Conservation (phyloP, 2,888 invertebrate species). For the Sinhomidia bicolor region DNA sequence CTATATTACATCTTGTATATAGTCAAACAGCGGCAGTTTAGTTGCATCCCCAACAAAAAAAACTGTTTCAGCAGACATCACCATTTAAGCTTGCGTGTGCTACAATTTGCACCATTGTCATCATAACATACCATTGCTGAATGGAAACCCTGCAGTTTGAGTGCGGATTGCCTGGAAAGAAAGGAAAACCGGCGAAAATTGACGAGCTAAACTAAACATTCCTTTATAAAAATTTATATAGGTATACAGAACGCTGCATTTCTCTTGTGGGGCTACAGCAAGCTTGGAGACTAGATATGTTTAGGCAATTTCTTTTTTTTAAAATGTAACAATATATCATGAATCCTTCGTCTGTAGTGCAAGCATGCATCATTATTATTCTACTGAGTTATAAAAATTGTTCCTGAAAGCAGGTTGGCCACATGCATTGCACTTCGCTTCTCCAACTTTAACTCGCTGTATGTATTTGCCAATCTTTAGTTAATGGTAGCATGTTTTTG, state of each 20-base stretch:
- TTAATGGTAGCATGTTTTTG: neutral
- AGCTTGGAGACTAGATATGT: neutral
- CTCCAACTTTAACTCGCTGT: neutral
- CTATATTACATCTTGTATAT: neutral
- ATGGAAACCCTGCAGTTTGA: slow-evolving; percentile 18
- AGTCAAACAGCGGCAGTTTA: neutral
- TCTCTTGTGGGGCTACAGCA: neutral
- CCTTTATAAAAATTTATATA: neutral
- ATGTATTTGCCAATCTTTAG: neutral
- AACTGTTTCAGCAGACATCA: neutral
- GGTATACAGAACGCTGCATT: slow-evolving; percentile 45
- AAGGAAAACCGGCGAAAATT: slow-evolving; percentile 28
- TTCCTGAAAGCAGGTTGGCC: too few relatives aligned
- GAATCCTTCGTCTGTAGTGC: too few relatives aligned
- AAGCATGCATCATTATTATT: too few relatives aligned
- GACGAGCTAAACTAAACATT: slow-evolving; percentile 42
- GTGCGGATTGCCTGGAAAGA: slow-evolving; percentile 22
- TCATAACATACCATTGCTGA: neutral
- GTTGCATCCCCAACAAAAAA: neutral
- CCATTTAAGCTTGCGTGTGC: neutral
- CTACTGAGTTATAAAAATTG: too few relatives aligned
- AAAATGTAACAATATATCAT: slow-evolving; percentile 19
- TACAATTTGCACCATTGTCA: slow-evolving; percentile 27
- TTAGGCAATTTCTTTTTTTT: neutral
- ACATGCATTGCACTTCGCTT: neutral